These are phyloP conservation scores for Palaemon carinicauda DNA, from an alignment of 1,140 invertebrate genomes.

Conservation along the genomic window DNA sequence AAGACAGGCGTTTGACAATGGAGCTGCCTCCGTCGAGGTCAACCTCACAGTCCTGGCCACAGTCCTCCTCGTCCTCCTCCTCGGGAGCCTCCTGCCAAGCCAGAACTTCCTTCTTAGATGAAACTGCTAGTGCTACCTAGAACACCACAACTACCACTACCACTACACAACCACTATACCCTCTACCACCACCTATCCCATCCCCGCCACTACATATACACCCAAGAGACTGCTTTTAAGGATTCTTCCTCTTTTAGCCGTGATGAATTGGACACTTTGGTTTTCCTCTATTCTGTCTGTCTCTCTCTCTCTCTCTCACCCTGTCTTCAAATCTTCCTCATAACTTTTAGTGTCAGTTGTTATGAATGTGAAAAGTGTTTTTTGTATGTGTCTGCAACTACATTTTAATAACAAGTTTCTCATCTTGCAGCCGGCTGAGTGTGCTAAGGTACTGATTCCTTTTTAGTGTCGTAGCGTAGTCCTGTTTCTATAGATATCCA, in stretches of 20 bases:
- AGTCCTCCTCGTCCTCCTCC: background rate
- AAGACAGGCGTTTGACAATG: background rate
- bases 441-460: too few relatives aligned
- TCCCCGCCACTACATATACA: background rate
- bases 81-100: background rate
- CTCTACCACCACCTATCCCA: background rate
- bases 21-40: background rate
- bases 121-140: background rate
- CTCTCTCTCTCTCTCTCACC: background rate
- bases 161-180: background rate
- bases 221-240: background rate
- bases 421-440: too few relatives aligned
- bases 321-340: background rate
- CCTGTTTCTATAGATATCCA: too few relatives aligned
- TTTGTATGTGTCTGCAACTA: too few relatives aligned
- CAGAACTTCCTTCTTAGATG: constrained; percentile 13
- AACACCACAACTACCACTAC: background rate
- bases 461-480: too few relatives aligned
- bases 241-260: background rate
- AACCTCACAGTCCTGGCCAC: background rate
- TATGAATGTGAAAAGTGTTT: background rate
- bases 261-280: background rate
- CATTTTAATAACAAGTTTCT: too few relatives aligned
- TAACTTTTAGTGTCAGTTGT: background rate
- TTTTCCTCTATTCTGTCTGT: background rate